phyloP scores from a whole-genome alignment of 2,113 vertebrate species.

The Gobius niger region DNA sequence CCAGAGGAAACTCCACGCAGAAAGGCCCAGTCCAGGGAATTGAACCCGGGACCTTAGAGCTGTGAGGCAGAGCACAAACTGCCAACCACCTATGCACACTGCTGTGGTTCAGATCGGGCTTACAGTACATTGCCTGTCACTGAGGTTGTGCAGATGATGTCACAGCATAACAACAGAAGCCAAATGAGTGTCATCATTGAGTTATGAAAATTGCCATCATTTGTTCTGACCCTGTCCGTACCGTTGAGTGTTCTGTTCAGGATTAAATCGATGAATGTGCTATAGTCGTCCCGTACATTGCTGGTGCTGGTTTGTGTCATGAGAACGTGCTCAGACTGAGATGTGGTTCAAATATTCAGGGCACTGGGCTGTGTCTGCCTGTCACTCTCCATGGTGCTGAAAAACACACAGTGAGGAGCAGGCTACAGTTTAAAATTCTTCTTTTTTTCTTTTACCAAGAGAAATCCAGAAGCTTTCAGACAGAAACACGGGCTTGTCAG shows the following conservation, averaged over 20 bases:
- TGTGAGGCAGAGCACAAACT: too few species aligned
- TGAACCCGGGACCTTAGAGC: too few species aligned
- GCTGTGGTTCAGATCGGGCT: too few species aligned
- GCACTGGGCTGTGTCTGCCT: conserved; percentile 17
- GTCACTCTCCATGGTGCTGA: conserved; percentile 70
- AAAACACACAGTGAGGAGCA: conserved; percentile 11
- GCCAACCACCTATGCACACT: too few species aligned
- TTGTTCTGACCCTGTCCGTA: too few species aligned
- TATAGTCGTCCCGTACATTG: not conserved
- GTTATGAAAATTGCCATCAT: too few species aligned
- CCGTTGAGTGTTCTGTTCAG: not conserved
- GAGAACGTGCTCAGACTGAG: conserved; percentile 6
- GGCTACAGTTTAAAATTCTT: not conserved
- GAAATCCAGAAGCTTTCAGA: not conserved
- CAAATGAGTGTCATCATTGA: too few species aligned
- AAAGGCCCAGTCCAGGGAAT: too few species aligned
- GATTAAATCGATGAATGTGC: not conserved
- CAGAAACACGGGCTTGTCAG: not conserved
- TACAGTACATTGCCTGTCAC: too few species aligned
- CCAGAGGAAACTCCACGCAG: too few species aligned
- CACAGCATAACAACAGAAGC: too few species aligned
- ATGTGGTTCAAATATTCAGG: conserved; percentile 37
- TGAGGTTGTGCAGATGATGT: too few species aligned
- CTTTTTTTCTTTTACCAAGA: not conserved
- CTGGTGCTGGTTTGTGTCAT: not conserved